Evolutionary conservation across 2,797 vertebrate genomes (phyloP).

Genomic region (Mus caroli): DNA sequence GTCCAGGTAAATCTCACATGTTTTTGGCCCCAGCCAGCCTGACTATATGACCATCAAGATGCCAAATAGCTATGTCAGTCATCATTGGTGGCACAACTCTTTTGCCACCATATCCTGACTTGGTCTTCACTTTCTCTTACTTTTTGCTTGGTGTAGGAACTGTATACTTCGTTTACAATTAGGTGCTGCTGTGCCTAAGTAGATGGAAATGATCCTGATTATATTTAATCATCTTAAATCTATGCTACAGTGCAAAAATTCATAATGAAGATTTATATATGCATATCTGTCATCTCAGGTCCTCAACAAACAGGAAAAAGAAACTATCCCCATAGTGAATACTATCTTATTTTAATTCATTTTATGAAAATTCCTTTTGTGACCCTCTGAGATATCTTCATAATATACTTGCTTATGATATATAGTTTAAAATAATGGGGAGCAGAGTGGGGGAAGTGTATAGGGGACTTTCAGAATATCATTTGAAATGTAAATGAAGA

Average conservation of each 20-base stretch:
- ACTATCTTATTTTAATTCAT: background rate
- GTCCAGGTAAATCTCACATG: background rate
- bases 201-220: background rate
- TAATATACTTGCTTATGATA: constrained; percentile 18
- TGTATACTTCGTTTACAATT: constrained; percentile 39
- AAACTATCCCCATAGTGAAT: background rate
- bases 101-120: background rate
- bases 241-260: background rate
- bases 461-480: too few relatives aligned
- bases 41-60: background rate
- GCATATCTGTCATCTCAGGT: background rate
- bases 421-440: constrained; percentile 41
- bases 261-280: background rate
- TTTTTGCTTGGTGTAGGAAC: background rate
- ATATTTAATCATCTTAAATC: constrained; percentile 33
- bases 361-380: constrained; percentile 41
- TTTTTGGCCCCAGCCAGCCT: background rate
- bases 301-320: background rate
- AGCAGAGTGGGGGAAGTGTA: too few relatives aligned
- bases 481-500: too few relatives aligned
- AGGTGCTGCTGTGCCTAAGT: background rate
- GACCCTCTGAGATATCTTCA: background rate
- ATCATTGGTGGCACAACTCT: background rate
- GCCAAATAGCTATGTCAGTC: background rate
- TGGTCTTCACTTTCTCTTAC: constrained; percentile 16